These are phyloP conservation scores for Apeltes quadracus DNA, from an alignment of 2,113 vertebrate species.

Conservation along the genomic window DNA sequence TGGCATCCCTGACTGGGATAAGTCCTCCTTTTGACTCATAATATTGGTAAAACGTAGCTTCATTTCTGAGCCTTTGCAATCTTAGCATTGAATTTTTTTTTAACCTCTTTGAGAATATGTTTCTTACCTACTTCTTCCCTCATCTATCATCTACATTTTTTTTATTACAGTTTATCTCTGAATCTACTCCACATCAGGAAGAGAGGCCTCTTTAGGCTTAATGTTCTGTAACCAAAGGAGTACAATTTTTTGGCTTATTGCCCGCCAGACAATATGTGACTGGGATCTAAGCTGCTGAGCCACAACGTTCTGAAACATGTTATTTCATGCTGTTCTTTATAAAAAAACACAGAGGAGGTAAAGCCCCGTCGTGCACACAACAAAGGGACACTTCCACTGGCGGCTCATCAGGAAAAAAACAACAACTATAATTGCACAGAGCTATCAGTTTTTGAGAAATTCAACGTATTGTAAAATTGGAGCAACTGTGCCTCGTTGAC, in stretches of 20 bases:
- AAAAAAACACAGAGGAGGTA: background rate
- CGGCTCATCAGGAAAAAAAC: too few species aligned
- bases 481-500: too few species aligned
- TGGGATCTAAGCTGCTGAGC: slow-evolving; percentile 22
- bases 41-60: background rate
- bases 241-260: slow-evolving; percentile 1
- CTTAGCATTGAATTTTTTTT: background rate
- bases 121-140: slow-evolving; percentile 33
- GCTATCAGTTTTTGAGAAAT: too few species aligned
- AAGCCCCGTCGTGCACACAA: slow-evolving; percentile 8
- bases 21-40: background rate
- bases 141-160: slow-evolving; percentile 20
- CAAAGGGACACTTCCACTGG: too few species aligned
- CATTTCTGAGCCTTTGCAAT: background rate
- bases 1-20: background rate
- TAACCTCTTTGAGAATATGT: background rate
- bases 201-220: slow-evolving; percentile 35
- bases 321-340: slow-evolving; percentile 9
- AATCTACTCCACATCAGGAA: slow-evolving; percentile 16
- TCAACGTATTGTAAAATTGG: too few species aligned
- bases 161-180: slow-evolving; percentile 6
- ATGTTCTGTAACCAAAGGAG: slow-evolving; percentile 54
- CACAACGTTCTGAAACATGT: slow-evolving; percentile 4
- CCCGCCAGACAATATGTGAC: slow-evolving; percentile 9
- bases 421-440: too few species aligned